phyloP scores from a whole-genome alignment of 2,888 invertebrate species.

The Mantis religiosa region DNA sequence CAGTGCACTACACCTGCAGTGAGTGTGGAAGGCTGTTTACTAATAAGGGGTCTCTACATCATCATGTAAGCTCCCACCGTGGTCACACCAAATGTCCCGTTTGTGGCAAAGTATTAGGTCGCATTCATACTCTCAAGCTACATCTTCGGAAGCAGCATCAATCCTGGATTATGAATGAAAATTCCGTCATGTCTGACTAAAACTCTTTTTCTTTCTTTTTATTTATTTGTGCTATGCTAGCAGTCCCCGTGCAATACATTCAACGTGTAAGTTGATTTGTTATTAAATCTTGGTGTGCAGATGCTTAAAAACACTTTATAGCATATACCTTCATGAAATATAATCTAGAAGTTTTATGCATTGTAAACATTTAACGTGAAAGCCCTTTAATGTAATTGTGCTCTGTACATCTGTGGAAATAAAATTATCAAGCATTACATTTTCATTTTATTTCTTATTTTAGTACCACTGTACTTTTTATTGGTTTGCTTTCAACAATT shows the following conservation, averaged over 20 bases:
- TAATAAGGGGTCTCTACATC: slow-evolving; percentile 23
- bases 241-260: background rate
- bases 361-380: background rate
- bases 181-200: background rate
- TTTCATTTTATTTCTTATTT: background rate
- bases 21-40: slow-evolving; percentile 27
- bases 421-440: background rate
- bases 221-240: background rate
- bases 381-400: background rate
- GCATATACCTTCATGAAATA: background rate
- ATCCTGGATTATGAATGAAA: background rate
- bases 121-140: slow-evolving; percentile 18
- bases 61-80: slow-evolving; percentile 39
- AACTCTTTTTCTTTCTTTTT: background rate
- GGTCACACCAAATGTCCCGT: slow-evolving; percentile 49
- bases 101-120: slow-evolving; percentile 36
- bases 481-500: background rate
- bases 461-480: background rate
- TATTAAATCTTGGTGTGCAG: background rate
- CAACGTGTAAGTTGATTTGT: background rate
- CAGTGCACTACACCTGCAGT: slow-evolving; percentile 12
- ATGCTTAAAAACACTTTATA: background rate
- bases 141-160: background rate
- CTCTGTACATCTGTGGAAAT: background rate
- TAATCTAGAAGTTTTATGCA: background rate